Conservation (phyloP, 2,113 vertebrate genomes). For the Lates calcarifer region DNA sequence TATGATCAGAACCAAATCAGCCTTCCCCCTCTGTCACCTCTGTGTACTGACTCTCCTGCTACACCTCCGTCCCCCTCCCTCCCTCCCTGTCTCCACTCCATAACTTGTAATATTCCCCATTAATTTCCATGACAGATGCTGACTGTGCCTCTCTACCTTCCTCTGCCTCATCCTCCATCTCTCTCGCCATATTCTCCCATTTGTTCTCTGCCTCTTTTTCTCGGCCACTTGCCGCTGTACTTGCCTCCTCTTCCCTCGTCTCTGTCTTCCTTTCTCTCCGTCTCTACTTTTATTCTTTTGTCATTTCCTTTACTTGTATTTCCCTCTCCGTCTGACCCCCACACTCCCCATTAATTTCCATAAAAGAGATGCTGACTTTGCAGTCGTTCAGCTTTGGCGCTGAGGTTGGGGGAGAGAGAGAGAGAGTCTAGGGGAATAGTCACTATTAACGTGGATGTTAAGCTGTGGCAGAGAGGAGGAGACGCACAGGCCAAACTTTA, state of each 20-base stretch:
- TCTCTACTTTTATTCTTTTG: slow-evolving; percentile 32
- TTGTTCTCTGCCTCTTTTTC: slow-evolving; percentile 8
- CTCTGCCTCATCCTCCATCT: slow-evolving; percentile 7
- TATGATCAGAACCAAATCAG: slow-evolving; percentile 90
- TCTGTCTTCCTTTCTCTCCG: background rate
- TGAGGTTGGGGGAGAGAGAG: slow-evolving; percentile 68
- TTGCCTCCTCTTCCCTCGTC: background rate
- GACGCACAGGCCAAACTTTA: slow-evolving; percentile 86
- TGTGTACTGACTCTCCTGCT: slow-evolving; percentile 75
- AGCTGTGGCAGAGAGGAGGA: slow-evolving; percentile 87
- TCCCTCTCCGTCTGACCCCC: slow-evolving; percentile 2
- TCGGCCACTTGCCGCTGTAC: background rate
- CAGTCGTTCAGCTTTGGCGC: slow-evolving; percentile 74
- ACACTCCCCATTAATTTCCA: slow-evolving; percentile 67
- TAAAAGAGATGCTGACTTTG: slow-evolving; percentile 89
- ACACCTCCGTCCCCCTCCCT: slow-evolving; percentile 16
- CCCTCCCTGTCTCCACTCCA: slow-evolving; percentile 37
- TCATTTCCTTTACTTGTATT: slow-evolving; percentile 17
- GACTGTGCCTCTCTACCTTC: slow-evolving; percentile 80
- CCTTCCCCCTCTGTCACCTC: slow-evolving; percentile 79
- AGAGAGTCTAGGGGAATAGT: slow-evolving; percentile 86
- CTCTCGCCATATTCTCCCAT: background rate
- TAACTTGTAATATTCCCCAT: slow-evolving; percentile 67
- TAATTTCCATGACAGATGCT: slow-evolving; percentile 85
- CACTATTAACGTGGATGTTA: slow-evolving; percentile 89